Conservation (phyloP, 2,797 vertebrate genomes). For the Aldrovandia affinis region DNA sequence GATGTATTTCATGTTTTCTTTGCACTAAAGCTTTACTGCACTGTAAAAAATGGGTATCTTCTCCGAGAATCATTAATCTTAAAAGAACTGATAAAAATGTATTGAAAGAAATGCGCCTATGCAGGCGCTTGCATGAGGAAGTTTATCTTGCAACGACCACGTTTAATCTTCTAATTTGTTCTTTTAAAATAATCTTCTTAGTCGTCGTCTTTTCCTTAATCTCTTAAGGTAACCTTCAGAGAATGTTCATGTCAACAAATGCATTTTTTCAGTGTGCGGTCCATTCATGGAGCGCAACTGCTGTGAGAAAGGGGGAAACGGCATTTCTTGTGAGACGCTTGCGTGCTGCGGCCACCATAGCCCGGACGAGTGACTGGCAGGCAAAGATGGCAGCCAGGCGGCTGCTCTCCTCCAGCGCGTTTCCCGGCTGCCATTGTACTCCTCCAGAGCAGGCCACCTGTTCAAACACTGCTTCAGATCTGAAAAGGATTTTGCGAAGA, state of each 20-base stretch:
- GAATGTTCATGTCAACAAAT: not conserved
- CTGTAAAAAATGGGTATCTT: not conserved
- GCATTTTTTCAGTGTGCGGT: not conserved
- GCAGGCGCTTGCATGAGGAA: not conserved
- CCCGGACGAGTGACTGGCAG: not conserved
- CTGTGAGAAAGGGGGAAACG: not conserved
- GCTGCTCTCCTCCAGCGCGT: not conserved
- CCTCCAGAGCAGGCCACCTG: not conserved
- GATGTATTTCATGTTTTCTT: not conserved
- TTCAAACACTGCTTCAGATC: not conserved
- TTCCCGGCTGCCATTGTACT: not conserved
- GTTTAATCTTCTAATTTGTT: not conserved
- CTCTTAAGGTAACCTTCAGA: not conserved
- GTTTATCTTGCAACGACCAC: not conserved
- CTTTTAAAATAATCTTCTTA: not conserved
- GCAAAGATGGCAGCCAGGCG: not conserved
- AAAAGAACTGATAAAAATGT: conserved; percentile 1
- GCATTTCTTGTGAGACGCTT: not conserved
- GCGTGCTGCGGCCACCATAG: not conserved
- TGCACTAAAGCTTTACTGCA: not conserved
- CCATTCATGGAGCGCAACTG: not conserved
- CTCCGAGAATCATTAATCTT: not conserved
- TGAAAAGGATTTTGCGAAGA: not conserved
- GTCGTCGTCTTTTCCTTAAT: not conserved
- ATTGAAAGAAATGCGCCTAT: not conserved